Percentiles rank a stretch among this genome's conserved stretches.
phyloP scores from a whole-genome alignment of 2,113 vertebrate genomes.

The Petrocephalus microphthalmus region DNA sequence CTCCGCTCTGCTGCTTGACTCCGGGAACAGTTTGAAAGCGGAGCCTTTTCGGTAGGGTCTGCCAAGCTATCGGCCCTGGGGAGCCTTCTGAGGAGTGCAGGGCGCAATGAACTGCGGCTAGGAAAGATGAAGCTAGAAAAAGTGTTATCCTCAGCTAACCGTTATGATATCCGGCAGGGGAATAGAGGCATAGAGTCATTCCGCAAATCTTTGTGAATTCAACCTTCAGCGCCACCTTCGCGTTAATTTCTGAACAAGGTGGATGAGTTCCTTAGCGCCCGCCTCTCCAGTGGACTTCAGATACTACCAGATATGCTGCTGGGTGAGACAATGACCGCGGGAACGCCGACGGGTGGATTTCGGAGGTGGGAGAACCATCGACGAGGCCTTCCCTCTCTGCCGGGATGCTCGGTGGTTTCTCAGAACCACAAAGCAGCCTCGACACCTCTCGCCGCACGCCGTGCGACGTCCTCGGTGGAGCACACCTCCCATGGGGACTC shows the following conservation, averaged over 20 bases:
- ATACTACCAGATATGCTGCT: neutral
- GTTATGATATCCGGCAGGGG: conserved; percentile 13
- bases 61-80: conserved; percentile 22
- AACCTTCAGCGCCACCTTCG: conserved; percentile 29
- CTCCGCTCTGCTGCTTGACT: neutral
- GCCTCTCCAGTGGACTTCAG: neutral
- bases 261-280: conserved; percentile 22
- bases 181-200: neutral
- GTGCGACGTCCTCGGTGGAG: neutral
- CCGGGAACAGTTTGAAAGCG: neutral
- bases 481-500: neutral
- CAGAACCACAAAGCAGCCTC: neutral
- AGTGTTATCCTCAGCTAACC: conserved; percentile 26
- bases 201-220: neutral
- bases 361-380: neutral
- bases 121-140: conserved; percentile 23
- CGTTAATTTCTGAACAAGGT: conserved; percentile 41
- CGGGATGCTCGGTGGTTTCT: neutral
- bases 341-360: neutral
- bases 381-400: neutral
- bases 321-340: neutral
- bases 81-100: conserved; percentile 8
- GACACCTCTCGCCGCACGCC: neutral
- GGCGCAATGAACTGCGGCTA: conserved; percentile 25
- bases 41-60: conserved; percentile 11